Conservation (phyloP, 2,113 vertebrate species). For the Puntigrus tetrazona region DNA sequence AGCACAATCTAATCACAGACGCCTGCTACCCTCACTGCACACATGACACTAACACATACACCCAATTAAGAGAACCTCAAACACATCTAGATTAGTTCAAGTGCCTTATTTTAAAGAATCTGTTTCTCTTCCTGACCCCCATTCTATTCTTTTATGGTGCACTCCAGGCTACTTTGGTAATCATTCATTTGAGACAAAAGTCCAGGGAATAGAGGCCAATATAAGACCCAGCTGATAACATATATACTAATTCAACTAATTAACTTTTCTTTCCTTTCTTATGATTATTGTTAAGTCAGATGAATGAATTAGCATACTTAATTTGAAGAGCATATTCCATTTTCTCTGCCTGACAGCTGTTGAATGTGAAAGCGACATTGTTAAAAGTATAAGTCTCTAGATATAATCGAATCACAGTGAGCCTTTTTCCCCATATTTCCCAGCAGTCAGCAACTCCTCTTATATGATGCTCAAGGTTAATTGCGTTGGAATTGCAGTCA, state of each 20-base stretch:
- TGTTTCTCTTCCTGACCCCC: slow-evolving; percentile 1
- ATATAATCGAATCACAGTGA: slow-evolving; percentile 67
- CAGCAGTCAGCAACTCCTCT: slow-evolving; percentile 65
- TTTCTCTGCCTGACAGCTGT: slow-evolving; percentile 70
- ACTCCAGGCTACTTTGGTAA: slow-evolving; percentile 2
- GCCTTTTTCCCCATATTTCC: slow-evolving; percentile 62
- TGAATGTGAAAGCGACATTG: slow-evolving; percentile 64
- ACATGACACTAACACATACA: neutral
- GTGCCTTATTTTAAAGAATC: slow-evolving; percentile 4
- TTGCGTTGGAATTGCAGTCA: slow-evolving; percentile 64
- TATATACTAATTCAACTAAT: slow-evolving; percentile 4
- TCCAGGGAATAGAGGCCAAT: neutral
- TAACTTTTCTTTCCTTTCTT: neutral
- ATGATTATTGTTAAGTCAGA: slow-evolving; percentile 60
- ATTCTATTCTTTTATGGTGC: neutral
- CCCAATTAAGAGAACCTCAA: slow-evolving; percentile 14
- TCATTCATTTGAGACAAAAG: slow-evolving; percentile 26
- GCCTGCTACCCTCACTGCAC: slow-evolving; percentile 8
- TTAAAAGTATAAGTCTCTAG: slow-evolving; percentile 63
- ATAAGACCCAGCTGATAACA: slow-evolving; percentile 15
- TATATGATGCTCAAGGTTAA: slow-evolving; percentile 69
- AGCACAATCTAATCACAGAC: slow-evolving; percentile 62
- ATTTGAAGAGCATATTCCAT: slow-evolving; percentile 59
- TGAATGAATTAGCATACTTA: slow-evolving; percentile 72
- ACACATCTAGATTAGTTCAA: slow-evolving; percentile 20